Evolutionary conservation across 2,888 invertebrate genomes (phyloP).

Genomic region (Diarsia rubi): DNA sequence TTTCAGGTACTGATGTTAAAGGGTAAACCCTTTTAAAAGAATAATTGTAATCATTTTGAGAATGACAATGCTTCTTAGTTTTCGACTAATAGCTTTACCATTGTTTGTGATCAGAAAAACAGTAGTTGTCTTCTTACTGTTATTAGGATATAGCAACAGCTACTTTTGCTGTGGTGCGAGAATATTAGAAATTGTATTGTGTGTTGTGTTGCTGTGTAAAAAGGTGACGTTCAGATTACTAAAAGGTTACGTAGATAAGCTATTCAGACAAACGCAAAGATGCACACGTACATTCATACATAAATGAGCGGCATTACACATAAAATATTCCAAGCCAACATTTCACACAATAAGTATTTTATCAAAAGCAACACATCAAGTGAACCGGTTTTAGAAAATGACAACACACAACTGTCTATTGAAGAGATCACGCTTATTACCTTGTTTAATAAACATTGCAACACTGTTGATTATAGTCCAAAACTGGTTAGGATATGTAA

Average conservation of each 20-base stretch:
- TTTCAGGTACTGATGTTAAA: slow-evolving; percentile 59
- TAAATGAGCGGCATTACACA: slow-evolving; percentile 34
- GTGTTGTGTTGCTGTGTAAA: no score
- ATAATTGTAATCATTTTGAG: slow-evolving; percentile 21
- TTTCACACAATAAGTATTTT: slow-evolving; percentile 65
- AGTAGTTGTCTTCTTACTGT: neutral
- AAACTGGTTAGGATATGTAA: slow-evolving; percentile 82
- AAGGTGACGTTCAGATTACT: neutral
- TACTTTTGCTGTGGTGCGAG: neutral
- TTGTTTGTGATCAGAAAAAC: neutral
- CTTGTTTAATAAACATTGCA: slow-evolving; percentile 90
- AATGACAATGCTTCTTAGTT: neutral
- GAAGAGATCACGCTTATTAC: slow-evolving; percentile 83
- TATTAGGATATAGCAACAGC: neutral
- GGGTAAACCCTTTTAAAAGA: no score
- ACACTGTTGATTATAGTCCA: slow-evolving; percentile 85
- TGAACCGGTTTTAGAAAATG: slow-evolving; percentile 71
- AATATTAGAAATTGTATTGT: no score
- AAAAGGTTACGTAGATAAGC: neutral
- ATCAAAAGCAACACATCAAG: slow-evolving; percentile 65
- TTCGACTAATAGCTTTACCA: neutral
- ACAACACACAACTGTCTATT: slow-evolving; percentile 71
- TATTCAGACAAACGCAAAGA: slow-evolving; percentile 1
- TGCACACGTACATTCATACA: neutral
- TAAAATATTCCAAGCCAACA: slow-evolving; percentile 42